These are phyloP conservation scores for Semicossyphus pulcher DNA, from an alignment of 2,113 vertebrate genomes.

Conservation along the genomic window DNA sequence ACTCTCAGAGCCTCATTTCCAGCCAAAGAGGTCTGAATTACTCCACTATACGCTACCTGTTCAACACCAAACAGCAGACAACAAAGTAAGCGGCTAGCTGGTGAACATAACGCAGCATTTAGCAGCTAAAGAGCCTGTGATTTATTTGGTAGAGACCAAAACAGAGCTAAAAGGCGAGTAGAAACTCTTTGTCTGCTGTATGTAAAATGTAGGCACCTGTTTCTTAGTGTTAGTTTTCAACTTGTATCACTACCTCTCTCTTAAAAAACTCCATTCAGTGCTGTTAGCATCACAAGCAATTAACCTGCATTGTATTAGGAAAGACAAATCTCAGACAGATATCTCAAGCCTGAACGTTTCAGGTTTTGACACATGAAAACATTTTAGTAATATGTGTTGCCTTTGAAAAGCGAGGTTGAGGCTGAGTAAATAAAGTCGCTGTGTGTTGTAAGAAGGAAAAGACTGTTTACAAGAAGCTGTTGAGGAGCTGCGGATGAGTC, in stretches of 20 bases:
- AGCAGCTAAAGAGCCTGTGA: background rate
- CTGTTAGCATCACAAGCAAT: constrained; percentile 1
- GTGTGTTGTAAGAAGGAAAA: constrained; percentile 28
- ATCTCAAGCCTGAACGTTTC: constrained; percentile 1
- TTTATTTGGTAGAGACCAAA: constrained; percentile 15
- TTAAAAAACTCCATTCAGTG: background rate
- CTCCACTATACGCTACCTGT: background rate
- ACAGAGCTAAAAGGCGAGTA: background rate
- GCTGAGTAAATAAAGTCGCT: constrained; percentile 14
- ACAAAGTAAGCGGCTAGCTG: background rate
- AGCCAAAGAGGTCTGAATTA: background rate
- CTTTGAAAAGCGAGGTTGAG: constrained; percentile 6
- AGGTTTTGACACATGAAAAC: background rate
- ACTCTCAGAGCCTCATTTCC: background rate
- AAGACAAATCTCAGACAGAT: background rate
- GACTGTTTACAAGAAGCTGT: constrained; percentile 49
- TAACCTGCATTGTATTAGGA: background rate
- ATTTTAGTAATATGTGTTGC: background rate
- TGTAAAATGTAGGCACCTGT: too few species aligned
- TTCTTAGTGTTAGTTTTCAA: too few species aligned
- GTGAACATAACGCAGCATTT: constrained; percentile 6
- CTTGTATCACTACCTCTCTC: too few species aligned
- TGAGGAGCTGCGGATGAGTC: constrained; percentile 46
- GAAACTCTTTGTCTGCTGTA: background rate
- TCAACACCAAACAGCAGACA: background rate